Evolutionary conservation across 1,140 invertebrate species (phyloP).

Genomic region (Drosophila ogumai): DNA sequence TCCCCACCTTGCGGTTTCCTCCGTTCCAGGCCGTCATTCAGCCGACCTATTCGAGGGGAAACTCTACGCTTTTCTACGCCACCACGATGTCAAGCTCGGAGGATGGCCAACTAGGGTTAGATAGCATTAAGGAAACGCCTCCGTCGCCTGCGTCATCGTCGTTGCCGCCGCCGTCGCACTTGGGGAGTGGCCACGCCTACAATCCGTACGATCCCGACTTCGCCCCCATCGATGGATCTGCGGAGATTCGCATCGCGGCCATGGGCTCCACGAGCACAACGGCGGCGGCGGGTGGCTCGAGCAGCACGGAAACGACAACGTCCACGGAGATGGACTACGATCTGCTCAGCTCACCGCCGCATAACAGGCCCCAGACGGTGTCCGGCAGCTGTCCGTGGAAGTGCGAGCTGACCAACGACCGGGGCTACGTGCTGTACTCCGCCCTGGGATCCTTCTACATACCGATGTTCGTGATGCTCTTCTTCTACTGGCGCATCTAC

Average conservation of each 20-base stretch:
- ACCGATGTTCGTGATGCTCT: constrained; percentile 96
- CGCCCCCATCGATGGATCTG: constrained; percentile 64
- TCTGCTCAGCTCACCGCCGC: constrained; percentile 39
- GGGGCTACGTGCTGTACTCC: constrained; percentile 95
- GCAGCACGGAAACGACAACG: constrained; percentile 29
- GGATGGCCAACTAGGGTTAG: constrained; percentile 73
- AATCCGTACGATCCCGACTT: constrained; percentile 78
- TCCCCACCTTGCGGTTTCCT: neutral
- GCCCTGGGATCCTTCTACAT: constrained; percentile 96
- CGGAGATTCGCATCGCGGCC: constrained; percentile 59
- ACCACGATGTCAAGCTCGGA: constrained; percentile 76
- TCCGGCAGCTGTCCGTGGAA: constrained; percentile 90
- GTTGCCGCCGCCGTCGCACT: constrained; percentile 7
- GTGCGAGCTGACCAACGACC: constrained; percentile 95
- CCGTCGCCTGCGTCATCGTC: neutral
- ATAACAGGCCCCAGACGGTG: constrained; percentile 49
- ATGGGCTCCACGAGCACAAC: constrained; percentile 42
- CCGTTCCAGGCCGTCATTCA: constrained; percentile 69
- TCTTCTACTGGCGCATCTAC: constrained; percentile 95
- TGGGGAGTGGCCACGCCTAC: constrained; percentile 59
- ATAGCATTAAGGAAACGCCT: constrained; percentile 65
- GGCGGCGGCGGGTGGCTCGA: constrained; percentile 6
- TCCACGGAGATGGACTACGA: constrained; percentile 59
- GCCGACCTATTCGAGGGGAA: constrained; percentile 80
- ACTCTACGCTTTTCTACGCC: constrained; percentile 83